Conservation (phyloP, 2,113 vertebrate species). For the Crotophaga sulcirostris region DNA sequence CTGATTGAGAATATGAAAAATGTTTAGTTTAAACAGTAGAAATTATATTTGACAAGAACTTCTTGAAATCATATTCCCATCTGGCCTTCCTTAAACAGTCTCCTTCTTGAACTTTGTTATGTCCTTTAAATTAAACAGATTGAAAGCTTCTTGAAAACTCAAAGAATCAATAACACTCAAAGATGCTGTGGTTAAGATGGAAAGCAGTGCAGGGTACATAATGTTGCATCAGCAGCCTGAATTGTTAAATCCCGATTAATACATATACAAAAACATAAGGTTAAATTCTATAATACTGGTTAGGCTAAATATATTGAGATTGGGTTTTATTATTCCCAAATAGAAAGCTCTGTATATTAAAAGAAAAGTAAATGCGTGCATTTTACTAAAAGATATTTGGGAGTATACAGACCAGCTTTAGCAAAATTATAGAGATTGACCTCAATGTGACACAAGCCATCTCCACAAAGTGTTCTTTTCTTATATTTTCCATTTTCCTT, state of each 20-base stretch:
- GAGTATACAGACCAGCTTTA: not conserved
- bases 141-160: not conserved
- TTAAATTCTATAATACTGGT: not conserved
- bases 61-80: not conserved
- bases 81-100: not conserved
- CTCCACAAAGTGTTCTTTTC: not conserved
- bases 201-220: not conserved
- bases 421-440: not conserved
- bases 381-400: not conserved
- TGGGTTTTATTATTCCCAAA: not conserved
- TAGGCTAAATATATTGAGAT: not conserved
- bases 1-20: not conserved
- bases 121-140: not conserved
- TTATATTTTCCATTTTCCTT: constrained; percentile 13
- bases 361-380: not conserved
- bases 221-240: not conserved
- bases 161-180: not conserved
- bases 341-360: not conserved
- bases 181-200: not conserved
- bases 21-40: not conserved
- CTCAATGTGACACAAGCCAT: not conserved
- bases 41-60: not conserved
- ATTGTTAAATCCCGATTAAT: not conserved
- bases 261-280: not conserved
- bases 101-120: not conserved